Evolutionary conservation across 2,888 invertebrate species (phyloP), one percentile per base, ranked within the genome.

Genomic region (Ecliptopera silaceata): DNA sequence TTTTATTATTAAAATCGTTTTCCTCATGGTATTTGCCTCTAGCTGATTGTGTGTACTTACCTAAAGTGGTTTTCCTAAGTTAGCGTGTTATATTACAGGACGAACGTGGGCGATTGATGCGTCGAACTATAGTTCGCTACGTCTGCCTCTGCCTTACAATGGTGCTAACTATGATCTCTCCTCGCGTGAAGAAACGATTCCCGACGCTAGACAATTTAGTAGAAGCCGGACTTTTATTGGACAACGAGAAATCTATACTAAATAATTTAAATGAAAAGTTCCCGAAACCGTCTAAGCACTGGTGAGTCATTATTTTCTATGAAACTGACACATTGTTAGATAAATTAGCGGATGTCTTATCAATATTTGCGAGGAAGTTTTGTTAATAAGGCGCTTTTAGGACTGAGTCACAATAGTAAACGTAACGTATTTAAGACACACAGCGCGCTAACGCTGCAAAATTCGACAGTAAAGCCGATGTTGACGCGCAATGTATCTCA

Each of bases 101-200:
- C 78, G 96, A 96, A 79, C 93, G 96, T 60, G 96, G 96, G 17
- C 93, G 96, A 47, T 92, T 96, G 52, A 96, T 97, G 95, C 91
- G 96, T 51, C 93, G 96, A 36, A 96, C 96, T 10, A 95, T 96
- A 59, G 94, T 96, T 91, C 93, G 97, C 51, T 97, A 96, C 75
- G 95, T 95, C 36, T 97, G 97, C 77, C 93, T 97, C 26, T 96
- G 96, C 69, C 92, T 97, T n/a, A 96, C 97, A 0, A 95, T 97
- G 94, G 96, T 96, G 59, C 93, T 97, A 68, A 94, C 95, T 34
- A 96, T 96, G 93, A 95, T 97, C 62, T 96, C 97, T 48, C 97
- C 97, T 0, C 92, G 95, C 43, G 97, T 97, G 18, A 97, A 97
- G 80, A 97, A 97, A 79, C 93, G 97, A 12, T 97, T 97, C 80